Percentiles rank a stretch among this genome's conserved stretches.
Evolutionary conservation across 2,113 vertebrate genomes (phyloP).

Genomic region (Procavia capensis): DNA sequence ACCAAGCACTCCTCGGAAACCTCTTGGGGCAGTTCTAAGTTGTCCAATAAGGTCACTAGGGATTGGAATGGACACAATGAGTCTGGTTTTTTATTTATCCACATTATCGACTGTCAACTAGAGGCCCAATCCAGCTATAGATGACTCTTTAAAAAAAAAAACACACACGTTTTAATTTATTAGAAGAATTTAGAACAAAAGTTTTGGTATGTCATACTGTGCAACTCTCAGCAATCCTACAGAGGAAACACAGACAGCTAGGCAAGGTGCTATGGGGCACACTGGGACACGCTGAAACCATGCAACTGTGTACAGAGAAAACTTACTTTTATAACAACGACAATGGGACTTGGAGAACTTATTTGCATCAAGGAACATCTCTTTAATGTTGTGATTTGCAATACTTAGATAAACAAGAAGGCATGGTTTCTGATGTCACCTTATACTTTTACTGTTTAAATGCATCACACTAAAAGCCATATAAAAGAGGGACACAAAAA

Average conservation of each 20-base stretch:
- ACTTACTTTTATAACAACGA: neutral
- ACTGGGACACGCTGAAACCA: neutral
- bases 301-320: neutral
- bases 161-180: neutral
- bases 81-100: too few species aligned
- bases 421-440: neutral
- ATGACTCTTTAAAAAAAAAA: neutral
- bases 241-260: neutral
- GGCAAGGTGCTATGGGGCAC: neutral
- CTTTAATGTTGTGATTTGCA: neutral
- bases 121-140: neutral
- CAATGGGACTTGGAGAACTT: neutral
- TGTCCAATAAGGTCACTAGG: too few species aligned
- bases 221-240: neutral
- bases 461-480: neutral
- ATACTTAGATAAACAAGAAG: conserved; percentile 32
- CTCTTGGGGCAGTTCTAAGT: too few species aligned
- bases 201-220: neutral
- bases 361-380: conserved; percentile 15
- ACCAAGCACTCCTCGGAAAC: too few species aligned
- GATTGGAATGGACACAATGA: too few species aligned
- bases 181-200: neutral
- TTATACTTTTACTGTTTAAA: neutral
- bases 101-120: neutral
- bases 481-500: neutral